Evolutionary conservation across 2,113 vertebrate species (phyloP).

Genomic region (Lophius piscatorius): DNA sequence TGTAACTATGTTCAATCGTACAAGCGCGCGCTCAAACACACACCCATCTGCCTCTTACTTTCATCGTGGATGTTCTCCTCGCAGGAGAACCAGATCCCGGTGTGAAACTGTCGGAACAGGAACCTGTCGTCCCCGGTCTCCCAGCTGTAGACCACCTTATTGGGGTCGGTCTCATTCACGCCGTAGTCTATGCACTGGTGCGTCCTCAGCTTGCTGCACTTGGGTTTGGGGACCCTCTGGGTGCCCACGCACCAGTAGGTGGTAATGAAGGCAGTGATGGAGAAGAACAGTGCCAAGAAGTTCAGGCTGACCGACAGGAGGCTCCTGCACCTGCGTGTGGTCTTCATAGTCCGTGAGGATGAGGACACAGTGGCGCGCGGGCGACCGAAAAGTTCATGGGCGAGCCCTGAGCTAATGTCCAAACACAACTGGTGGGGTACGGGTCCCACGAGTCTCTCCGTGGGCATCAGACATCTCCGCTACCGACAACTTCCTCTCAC

Average conservation of each 20-base stretch:
- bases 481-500: background rate
- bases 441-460: constrained; percentile 6
- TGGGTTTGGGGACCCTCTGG: constrained; percentile 83
- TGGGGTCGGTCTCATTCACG: constrained; percentile 84
- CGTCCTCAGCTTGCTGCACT: constrained; percentile 79
- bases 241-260: constrained; percentile 95
- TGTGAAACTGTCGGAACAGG: constrained; percentile 91
- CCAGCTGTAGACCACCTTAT: constrained; percentile 93
- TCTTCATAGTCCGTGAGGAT: constrained; percentile 86
- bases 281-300: constrained; percentile 78
- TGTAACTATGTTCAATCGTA: too few relatives aligned
- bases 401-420: constrained; percentile 7
- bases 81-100: constrained; percentile 94
- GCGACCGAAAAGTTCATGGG: constrained; percentile 48
- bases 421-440: background rate
- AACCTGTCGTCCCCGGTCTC: constrained; percentile 93
- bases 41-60: constrained; percentile 81
- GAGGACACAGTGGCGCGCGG: constrained; percentile 18
- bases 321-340: constrained; percentile 88
- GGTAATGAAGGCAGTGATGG: constrained; percentile 88
- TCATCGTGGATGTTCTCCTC: constrained; percentile 90
- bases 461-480: too few relatives aligned
- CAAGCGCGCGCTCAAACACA: constrained; percentile 14
- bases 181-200: constrained; percentile 90
- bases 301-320: constrained; percentile 88